Evolutionary conservation across 1,140 invertebrate species (phyloP), one percentile per base, ranked within the genome.

Genomic region (Conus betulinus): DNA sequence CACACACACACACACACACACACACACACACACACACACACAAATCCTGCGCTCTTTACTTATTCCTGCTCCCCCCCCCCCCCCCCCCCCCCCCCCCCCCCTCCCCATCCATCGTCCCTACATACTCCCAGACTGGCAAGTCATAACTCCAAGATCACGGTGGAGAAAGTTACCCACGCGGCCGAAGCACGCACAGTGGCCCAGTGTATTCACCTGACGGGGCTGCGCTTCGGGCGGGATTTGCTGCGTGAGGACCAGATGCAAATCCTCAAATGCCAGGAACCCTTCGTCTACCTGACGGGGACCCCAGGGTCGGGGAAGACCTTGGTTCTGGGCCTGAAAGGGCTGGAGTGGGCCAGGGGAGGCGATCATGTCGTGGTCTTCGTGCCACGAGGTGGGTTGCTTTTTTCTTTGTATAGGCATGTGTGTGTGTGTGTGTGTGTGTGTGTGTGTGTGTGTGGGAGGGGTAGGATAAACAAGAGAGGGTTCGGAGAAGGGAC

Each of bases 231-330:
- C 23, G 81, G 81, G 11, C 81, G 81, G 11, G 51, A 53, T n/a
- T 4, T 83, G 17, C 81, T 83, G 51, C 7, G 52, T 0, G 5
- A 55, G 13, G 81, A 83, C 52, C 81, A 83, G 81, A 7, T 83
- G 51, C 10, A 83, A 11, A 57, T 83, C 55, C 81, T 83, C 0
- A 52, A 83, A 51, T 23, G 51, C 81, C 51, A 55, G 52, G 51
- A 83, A 10, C 51, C 11, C 3, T 83, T 83, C 52, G 81, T 83
- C 8, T 55, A 8, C 81, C 81, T 83, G 51, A 83, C 81, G 13
- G 81, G 81, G 52, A 51, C 81, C 17, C 81, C 81, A 11, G 81
- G 81, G 52, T 83, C 81, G 4, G 81, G 81, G 15, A 83, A 83
- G 81, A 83, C 81, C 13, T 52, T 83, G 52, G 52, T 83, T 4